phyloP scores from a whole-genome alignment of 2,888 invertebrate genomes.

The Zelleria hepariella region DNA sequence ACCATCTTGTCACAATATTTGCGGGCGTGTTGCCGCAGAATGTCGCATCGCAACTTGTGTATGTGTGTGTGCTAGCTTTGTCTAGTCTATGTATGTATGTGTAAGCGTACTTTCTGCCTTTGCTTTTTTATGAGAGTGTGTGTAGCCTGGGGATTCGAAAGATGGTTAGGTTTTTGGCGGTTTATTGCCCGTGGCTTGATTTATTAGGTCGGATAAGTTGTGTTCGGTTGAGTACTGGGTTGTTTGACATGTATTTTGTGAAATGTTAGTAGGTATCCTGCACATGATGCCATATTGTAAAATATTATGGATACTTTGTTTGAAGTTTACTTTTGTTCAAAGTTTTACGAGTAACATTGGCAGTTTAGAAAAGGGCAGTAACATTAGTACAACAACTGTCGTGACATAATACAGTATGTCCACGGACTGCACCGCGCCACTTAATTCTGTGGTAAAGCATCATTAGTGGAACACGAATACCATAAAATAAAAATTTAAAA shows the following conservation, averaged over 20 bases:
- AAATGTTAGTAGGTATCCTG: neutral
- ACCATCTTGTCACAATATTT: slow-evolving; percentile 31
- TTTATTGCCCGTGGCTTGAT: neutral
- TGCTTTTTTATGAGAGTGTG: neutral
- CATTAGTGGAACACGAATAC: too few relatives aligned
- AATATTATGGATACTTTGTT: neutral
- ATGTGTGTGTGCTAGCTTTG: neutral
- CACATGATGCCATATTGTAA: neutral
- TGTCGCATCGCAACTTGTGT: slow-evolving; percentile 4
- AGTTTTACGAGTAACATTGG: too few relatives aligned
- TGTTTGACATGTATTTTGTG: neutral
- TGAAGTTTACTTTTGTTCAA: neutral
- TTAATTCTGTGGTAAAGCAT: too few relatives aligned
- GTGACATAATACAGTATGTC: too few relatives aligned
- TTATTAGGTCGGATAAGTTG: neutral
- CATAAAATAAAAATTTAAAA: too few relatives aligned
- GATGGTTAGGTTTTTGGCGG: neutral
- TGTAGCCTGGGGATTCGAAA: neutral
- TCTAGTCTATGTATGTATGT: neutral
- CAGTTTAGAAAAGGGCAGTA: too few relatives aligned
- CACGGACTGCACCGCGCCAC: too few relatives aligned
- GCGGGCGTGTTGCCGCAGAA: slow-evolving; percentile 13
- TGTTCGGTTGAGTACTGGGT: neutral
- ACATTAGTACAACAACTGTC: too few relatives aligned
- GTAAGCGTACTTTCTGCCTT: neutral